phyloP scores from a whole-genome alignment of 2,797 vertebrate species.

The Bothrops alternatus region DNA sequence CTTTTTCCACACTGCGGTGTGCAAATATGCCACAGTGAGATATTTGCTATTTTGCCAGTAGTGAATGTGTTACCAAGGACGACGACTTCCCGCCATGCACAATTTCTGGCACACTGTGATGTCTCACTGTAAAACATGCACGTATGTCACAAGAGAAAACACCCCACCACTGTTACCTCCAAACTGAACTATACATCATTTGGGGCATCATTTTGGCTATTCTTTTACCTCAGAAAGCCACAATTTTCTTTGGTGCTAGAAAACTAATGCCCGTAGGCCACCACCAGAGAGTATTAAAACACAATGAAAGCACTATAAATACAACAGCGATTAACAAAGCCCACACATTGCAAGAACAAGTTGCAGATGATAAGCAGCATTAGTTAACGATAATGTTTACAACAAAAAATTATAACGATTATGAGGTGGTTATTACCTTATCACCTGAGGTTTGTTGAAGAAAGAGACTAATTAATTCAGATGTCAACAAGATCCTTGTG shows the following conservation, averaged over 20 bases:
- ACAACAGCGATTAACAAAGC: neutral
- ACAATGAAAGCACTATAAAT: neutral
- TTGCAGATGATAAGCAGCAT: neutral
- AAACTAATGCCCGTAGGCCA: neutral
- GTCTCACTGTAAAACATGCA: neutral
- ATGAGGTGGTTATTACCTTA: neutral
- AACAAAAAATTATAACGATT: neutral
- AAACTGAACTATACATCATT: neutral
- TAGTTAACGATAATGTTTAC: neutral
- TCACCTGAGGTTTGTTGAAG: neutral
- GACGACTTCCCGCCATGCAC: neutral
- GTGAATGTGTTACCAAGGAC: neutral
- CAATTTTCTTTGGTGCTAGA: neutral
- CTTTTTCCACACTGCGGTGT: neutral
- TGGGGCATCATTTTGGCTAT: neutral
- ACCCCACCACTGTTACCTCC: neutral
- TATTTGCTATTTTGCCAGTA: neutral
- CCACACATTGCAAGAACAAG: neutral
- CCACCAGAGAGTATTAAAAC: constrained; percentile 21
- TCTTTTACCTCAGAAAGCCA: neutral
- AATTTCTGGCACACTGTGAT: neutral
- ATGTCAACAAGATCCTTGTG: neutral
- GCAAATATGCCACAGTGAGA: neutral
- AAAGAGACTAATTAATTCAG: neutral
- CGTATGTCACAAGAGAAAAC: neutral